Base-by-base conservation (phyloP, 2,113 vertebrate species). In the Chlorodrepanis virens region DNA sequence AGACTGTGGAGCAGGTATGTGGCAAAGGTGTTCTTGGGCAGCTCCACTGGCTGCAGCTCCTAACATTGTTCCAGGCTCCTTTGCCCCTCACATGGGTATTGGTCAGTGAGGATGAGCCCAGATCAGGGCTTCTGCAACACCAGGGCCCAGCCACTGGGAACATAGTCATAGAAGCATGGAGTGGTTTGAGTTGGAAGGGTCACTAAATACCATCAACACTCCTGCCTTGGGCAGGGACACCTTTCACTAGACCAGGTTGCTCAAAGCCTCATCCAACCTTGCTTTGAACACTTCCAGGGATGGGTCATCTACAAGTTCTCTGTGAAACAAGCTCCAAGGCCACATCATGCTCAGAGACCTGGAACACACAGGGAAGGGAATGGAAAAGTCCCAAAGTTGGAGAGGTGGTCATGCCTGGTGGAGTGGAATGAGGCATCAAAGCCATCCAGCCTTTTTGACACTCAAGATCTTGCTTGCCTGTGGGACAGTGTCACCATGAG, bases 401-500 rank as follows among this genome's bases (percentile, higher is more conserved):
- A 49, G 29, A 49, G n/a, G 24, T 45, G 39, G 4, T 31, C 40
- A 21, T 35, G 40, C 11, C 25, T 17, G 9, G 29, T 0, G 0
- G 13, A 71, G 42, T 40, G n/a, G 47, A 63, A 57, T 22, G 14
- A 72, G 21, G 37, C 37, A 35, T 12, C 31, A 49, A 49, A 88
- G 19, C 4, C 15, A 40, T 40, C 39, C 39, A 39, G 33, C 10
- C 23, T 61, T 53, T 78, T 53, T 78, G 56, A 61, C 40, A 39
- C 39, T n/a, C 12, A 44, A 44, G 33, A 16, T 53, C 15, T 53
- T 0, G 0, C n/a, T 54, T 50, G 6, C 18, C 22, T 65, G 52
- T 50, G 31, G 29, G 29, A 33, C 52, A 50, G 17, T 23, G 33
- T 57, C 22, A 16, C 35, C 42, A 31, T 35, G 42, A 57, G 11